phyloP scores from a whole-genome alignment of 2,113 vertebrate genomes.

The Anarhynchus alexandrinus region DNA sequence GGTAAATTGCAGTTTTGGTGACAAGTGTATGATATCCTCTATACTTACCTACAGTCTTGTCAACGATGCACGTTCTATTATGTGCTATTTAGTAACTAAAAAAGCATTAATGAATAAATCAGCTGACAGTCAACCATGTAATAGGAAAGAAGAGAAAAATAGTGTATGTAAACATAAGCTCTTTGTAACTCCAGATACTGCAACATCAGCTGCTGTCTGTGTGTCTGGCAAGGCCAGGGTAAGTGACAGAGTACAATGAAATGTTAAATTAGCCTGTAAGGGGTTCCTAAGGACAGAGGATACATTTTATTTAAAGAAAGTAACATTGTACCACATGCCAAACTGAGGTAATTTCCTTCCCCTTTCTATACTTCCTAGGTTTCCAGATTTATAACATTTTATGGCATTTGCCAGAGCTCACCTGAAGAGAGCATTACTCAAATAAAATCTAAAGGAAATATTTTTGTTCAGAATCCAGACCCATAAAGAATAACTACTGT shows the following conservation, averaged over 20 bases:
- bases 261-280: conserved; percentile 42
- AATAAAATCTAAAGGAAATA: conserved; percentile 75
- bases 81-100: background rate
- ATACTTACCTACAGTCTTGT: background rate
- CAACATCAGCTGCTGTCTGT: background rate
- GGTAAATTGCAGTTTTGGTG: background rate
- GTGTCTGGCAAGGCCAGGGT: background rate
- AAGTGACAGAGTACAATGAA: conserved; percentile 65
- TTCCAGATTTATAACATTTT: conserved; percentile 72
- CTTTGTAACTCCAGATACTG: conserved; percentile 50
- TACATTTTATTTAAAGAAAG: conserved; percentile 80
- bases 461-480: conserved; percentile 73
- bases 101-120: conserved; percentile 17
- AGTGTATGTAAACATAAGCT: conserved; percentile 17
- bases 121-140: background rate
- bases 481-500: conserved; percentile 73
- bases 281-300: conserved; percentile 70
- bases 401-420: conserved; percentile 61
- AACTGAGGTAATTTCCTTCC: conserved; percentile 80
- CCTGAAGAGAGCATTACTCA: conserved; percentile 74
- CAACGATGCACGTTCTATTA: background rate
- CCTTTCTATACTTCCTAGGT: conserved; percentile 70
- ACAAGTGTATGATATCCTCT: background rate
- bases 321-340: conserved; percentile 70
- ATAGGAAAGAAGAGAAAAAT: conserved; percentile 9